Percentiles rank a stretch among this genome's conserved stretches.
phyloP scores from a whole-genome alignment of 2,113 vertebrate species.

The Ivindomyrus marchei region DNA sequence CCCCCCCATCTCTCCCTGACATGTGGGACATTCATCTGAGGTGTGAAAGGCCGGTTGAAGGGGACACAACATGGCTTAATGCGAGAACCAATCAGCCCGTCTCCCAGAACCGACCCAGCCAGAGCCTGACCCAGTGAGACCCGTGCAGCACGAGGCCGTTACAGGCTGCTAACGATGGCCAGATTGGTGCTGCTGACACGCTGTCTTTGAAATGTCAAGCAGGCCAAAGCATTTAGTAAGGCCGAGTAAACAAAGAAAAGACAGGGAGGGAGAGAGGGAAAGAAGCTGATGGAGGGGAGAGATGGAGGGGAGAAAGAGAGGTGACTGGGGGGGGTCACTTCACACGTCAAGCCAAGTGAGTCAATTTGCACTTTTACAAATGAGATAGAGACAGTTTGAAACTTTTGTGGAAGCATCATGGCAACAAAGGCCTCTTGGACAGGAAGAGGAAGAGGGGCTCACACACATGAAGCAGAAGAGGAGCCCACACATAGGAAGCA shows the following conservation, averaged over 20 bases:
- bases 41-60: slow-evolving; percentile 18
- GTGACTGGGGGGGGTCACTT: slow-evolving; percentile 37
- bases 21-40: slow-evolving; percentile 21
- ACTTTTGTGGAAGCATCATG: slow-evolving; percentile 63
- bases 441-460: slow-evolving; percentile 8
- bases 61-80: slow-evolving; percentile 39
- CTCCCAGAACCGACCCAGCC: slow-evolving; percentile 59
- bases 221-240: slow-evolving; percentile 82
- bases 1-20: background rate
- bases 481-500: background rate
- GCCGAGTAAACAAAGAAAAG: slow-evolving; percentile 41
- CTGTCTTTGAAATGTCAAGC: slow-evolving; percentile 85
- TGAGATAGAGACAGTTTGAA: slow-evolving; percentile 46
- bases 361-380: slow-evolving; percentile 37
- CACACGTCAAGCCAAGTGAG: slow-evolving; percentile 32
- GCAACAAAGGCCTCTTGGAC: slow-evolving; percentile 41
- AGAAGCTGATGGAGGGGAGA: slow-evolving; percentile 56
- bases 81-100: slow-evolving; percentile 48
- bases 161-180: slow-evolving; percentile 77
- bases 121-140: slow-evolving; percentile 67
- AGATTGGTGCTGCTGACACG: slow-evolving; percentile 85
- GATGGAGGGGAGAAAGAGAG: slow-evolving; percentile 40
- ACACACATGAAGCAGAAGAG: background rate
- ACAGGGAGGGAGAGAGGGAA: background rate
- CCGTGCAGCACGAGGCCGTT: slow-evolving; percentile 80